Conservation (phyloP, 2,888 invertebrate genomes). For the Uloborus plumipes region DNA sequence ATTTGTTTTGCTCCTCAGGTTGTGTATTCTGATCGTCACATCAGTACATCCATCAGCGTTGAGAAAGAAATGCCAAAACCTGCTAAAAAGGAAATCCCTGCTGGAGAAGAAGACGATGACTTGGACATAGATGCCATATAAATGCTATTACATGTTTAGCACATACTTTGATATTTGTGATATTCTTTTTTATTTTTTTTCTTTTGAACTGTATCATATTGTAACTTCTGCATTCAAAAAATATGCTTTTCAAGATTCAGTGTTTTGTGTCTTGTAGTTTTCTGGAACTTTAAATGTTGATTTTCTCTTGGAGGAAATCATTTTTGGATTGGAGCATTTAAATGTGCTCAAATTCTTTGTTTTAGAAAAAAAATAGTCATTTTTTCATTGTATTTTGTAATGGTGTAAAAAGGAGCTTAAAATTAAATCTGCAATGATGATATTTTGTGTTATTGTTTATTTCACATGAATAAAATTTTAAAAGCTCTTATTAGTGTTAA, state of each 20-base stretch:
- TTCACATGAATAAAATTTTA: no score
- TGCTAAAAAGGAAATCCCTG: constrained; percentile 66
- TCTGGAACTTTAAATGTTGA: constrained; percentile 32
- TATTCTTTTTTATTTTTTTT: constrained; percentile 39
- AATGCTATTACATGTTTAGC: constrained; percentile 58
- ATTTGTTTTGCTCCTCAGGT: constrained; percentile 75
- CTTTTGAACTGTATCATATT: constrained; percentile 48
- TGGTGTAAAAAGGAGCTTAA: constrained; percentile 63
- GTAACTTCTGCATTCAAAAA: constrained; percentile 24
- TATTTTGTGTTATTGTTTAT: constrained; percentile 23
- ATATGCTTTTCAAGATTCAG: constrained; percentile 36
- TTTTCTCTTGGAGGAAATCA: constrained; percentile 18
- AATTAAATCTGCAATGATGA: constrained; percentile 41
- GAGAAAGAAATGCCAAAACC: constrained; percentile 69
- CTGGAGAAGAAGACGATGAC: constrained; percentile 75
- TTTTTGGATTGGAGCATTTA: constrained; percentile 29
- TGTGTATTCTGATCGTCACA: constrained; percentile 90
- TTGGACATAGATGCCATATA: constrained; percentile 95
- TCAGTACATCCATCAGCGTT: constrained; percentile 81
- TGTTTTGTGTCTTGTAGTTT: constrained; percentile 50
- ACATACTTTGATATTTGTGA: constrained; percentile 60
- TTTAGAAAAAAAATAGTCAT: constrained; percentile 51
- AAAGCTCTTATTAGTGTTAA: no score
- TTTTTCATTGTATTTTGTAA: constrained; percentile 62
- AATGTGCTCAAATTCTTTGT: constrained; percentile 25